These are phyloP conservation scores for Lordiphosa collinella DNA, from an alignment of 1,140 invertebrate genomes.

Conservation along the genomic window DNA sequence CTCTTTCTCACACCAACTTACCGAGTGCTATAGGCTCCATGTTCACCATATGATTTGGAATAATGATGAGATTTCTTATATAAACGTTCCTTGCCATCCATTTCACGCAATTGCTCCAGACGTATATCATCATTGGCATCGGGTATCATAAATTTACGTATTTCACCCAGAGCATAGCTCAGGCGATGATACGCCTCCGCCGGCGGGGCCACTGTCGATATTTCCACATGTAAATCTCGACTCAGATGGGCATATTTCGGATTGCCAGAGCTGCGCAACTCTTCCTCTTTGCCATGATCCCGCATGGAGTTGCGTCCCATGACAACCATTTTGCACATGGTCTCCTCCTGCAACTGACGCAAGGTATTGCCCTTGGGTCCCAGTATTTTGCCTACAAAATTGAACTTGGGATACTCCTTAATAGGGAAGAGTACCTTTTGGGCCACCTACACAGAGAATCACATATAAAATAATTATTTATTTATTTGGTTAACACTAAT, in stretches of 20 bases:
- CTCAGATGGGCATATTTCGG: constrained; percentile 95
- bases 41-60: constrained; percentile 70
- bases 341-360: constrained; percentile 95
- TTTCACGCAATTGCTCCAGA: constrained; percentile 87
- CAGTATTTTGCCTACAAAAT: constrained; percentile 96
- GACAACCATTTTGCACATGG: constrained; percentile 97
- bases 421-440: constrained; percentile 92
- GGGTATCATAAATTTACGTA: constrained; percentile 85
- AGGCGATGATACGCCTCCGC: constrained; percentile 95
- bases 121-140: constrained; percentile 90
- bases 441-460: constrained; percentile 80
- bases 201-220: constrained; percentile 92
- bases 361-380: constrained; percentile 96
- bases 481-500: too few species aligned
- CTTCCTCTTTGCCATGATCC: constrained; percentile 95
- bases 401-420: constrained; percentile 94
- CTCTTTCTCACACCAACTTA: constrained; percentile 5
- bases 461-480: too few species aligned
- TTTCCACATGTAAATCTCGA: constrained; percentile 96
- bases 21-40: constrained; percentile 63
- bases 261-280: constrained; percentile 90
- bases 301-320: constrained; percentile 96
- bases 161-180: constrained; percentile 91
- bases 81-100: constrained; percentile 80
- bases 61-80: constrained; percentile 77